Conservation (phyloP, 2,113 vertebrate genomes). For the Cavia porcellus region DNA sequence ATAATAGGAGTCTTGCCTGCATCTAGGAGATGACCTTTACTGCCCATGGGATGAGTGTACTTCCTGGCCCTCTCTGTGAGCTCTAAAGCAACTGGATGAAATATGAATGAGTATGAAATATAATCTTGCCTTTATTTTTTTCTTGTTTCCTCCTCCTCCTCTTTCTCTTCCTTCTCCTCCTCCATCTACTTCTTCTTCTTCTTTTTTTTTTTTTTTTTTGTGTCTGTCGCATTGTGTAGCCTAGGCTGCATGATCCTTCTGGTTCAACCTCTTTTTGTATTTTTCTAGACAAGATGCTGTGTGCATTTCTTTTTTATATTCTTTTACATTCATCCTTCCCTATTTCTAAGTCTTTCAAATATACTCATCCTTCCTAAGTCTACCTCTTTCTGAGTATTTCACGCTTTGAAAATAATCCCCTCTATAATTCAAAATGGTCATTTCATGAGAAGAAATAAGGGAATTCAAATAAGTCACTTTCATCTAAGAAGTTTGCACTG, state of each 20-base stretch:
- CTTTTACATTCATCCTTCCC: neutral
- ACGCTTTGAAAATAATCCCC: neutral
- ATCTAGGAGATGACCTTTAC: neutral
- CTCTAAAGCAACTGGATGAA: neutral
- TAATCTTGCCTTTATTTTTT: neutral
- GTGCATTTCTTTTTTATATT: constrained; percentile 11
- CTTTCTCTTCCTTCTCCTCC: neutral
- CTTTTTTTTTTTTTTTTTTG: neutral
- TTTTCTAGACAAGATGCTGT: neutral
- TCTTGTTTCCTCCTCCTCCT: neutral
- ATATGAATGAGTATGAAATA: neutral
- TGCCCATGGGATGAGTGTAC: neutral
- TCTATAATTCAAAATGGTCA: neutral
- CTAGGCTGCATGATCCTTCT: neutral
- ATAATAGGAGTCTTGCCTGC: neutral
- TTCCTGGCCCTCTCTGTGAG: neutral
- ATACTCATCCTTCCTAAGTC: neutral
- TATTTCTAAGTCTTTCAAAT: neutral
- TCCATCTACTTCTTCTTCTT: no score
- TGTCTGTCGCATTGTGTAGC: neutral
- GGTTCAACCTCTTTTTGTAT: neutral
- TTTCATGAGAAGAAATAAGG: neutral
- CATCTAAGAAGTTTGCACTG: constrained; percentile 7
- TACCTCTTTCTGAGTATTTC: neutral
- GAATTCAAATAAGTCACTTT: neutral